Evolutionary conservation across 2,113 vertebrate genomes (phyloP).

Genomic region (Leucosticte australis): DNA sequence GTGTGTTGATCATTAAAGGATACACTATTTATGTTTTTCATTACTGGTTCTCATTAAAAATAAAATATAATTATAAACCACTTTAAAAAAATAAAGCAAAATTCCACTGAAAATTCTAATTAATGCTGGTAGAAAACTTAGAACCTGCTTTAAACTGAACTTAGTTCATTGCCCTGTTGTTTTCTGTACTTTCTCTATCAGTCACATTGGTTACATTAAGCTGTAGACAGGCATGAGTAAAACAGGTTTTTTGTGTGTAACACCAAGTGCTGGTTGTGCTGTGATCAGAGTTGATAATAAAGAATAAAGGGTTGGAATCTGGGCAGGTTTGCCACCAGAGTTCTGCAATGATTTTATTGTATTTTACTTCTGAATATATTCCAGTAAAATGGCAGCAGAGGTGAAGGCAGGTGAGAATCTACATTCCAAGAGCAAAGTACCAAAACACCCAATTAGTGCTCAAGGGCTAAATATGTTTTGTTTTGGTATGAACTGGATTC

Average conservation of each 20-base stretch:
- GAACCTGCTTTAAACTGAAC: neutral
- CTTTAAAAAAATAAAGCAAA: neutral
- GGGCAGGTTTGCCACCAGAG: neutral
- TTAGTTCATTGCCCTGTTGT: neutral
- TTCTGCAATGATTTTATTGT: neutral
- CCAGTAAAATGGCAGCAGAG: neutral
- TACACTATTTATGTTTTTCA: conserved; percentile 71
- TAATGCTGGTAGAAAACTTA: neutral
- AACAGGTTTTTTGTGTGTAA: neutral
- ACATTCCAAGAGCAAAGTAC: neutral
- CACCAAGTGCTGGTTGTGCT: conserved; percentile 10
- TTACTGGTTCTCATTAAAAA: conserved; percentile 65
- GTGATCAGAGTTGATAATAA: conserved; percentile 19
- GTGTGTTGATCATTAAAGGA: conserved; percentile 71
- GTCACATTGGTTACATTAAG: neutral
- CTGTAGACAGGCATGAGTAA: neutral
- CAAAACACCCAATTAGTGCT: neutral
- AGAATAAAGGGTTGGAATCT: neutral
- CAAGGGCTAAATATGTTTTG: neutral
- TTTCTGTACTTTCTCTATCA: neutral
- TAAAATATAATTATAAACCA: conserved; percentile 56
- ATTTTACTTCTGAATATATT: neutral
- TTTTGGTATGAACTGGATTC: neutral
- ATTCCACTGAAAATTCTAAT: conserved; percentile 51
- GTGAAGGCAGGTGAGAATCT: neutral